A percentile compares a stretch with the other conserved stretches of the same genome.
These are phyloP conservation scores for Dendrolimus punctatus DNA, from an alignment of 1,140 invertebrate species.

Conservation along the genomic window DNA sequence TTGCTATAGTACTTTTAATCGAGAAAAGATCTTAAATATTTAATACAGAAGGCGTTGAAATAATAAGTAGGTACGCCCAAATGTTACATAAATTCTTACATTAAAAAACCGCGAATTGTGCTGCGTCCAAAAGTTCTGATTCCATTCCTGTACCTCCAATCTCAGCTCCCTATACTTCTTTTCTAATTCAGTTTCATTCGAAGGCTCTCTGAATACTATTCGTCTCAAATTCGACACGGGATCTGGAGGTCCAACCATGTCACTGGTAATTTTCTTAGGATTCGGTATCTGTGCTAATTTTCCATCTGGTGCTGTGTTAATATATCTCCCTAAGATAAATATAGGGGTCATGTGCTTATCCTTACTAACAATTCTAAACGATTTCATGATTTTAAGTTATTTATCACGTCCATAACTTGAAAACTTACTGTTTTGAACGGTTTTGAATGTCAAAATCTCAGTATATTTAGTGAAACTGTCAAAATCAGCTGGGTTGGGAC, in stretches of 20 bases:
- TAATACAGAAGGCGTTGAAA: too few relatives aligned
- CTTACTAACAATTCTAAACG: conserved; percentile 5
- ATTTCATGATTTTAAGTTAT: conserved; percentile 6
- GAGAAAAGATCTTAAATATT: too few relatives aligned
- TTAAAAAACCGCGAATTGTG: conserved; percentile 82
- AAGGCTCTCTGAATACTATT: conserved; percentile 76
- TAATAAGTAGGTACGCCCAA: not conserved
- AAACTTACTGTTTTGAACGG: too few relatives aligned
- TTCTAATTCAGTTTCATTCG: conserved; percentile 78
- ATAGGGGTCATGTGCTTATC: conserved; percentile 8
- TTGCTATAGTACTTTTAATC: too few relatives aligned
- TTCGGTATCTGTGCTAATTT: conserved; percentile 47
- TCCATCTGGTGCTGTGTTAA: conserved; percentile 32
- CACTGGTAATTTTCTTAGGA: conserved; percentile 46
- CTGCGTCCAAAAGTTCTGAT: conserved; percentile 84
- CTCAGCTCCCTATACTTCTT: conserved; percentile 76
- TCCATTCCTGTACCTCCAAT: conserved; percentile 83
- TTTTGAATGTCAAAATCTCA: not conserved
- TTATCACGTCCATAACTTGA: not conserved
- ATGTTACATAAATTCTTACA: conserved; percentile 23
- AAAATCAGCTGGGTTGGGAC: conserved; percentile 11
- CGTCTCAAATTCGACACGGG: conserved; percentile 83
- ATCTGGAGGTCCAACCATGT: conserved; percentile 85
- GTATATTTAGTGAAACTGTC: conserved; percentile 2
- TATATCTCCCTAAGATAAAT: conserved; percentile 9